Evolutionary conservation across 2,113 vertebrate genomes (phyloP).

Genomic region (Vombatus ursinus): DNA sequence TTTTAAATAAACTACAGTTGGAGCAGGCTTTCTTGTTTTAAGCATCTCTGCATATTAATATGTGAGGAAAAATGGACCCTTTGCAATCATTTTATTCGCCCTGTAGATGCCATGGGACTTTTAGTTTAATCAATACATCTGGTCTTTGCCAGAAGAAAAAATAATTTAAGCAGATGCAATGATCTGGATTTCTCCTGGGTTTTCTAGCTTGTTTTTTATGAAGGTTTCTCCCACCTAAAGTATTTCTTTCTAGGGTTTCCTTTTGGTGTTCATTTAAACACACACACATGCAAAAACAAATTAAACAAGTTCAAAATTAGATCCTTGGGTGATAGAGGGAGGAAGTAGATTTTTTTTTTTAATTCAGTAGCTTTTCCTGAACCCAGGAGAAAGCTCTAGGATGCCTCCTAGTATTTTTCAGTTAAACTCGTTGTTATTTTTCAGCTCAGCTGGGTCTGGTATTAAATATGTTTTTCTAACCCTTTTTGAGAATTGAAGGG

Average conservation of each 20-base stretch:
- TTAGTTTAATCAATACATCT: constrained; percentile 10
- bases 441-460: neutral
- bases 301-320: constrained; percentile 6
- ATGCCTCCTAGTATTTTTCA: neutral
- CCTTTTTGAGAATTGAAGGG: neutral
- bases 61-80: neutral
- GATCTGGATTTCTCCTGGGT: neutral
- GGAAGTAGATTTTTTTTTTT: neutral
- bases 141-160: constrained; percentile 14
- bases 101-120: neutral
- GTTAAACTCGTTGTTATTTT: neutral
- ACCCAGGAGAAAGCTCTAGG: neutral
- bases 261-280: constrained; percentile 12
- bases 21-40: neutral
- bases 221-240: neutral
- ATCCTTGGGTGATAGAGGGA: constrained; percentile 4
- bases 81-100: neutral
- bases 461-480: neutral
- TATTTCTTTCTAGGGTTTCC: neutral
- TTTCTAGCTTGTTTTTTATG: constrained; percentile 3
- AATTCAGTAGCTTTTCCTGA: neutral
- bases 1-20: neutral
- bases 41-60: neutral
- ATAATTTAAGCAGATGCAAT: neutral
- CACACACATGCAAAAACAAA: neutral